A percentile compares a stretch with the other conserved stretches of the same genome.
Conservation (phyloP, 2,113 vertebrate species). For the Eurystomus gularis region DNA sequence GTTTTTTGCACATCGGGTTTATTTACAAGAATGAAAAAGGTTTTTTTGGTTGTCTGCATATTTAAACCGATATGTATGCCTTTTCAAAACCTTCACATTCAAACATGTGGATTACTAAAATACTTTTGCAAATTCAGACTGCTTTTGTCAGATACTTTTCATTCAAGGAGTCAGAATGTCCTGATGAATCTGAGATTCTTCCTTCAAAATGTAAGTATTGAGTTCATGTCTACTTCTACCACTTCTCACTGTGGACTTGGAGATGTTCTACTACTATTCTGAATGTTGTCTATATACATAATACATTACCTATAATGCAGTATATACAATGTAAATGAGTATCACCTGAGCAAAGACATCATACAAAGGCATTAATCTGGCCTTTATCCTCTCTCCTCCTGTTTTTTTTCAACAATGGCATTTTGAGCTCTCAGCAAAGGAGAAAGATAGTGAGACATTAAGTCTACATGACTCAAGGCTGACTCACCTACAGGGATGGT, state of each 20-base stretch:
- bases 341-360: background rate
- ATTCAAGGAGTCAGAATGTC: background rate
- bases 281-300: background rate
- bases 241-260: background rate
- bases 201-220: rapidly evolving
- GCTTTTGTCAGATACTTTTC: background rate
- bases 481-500: background rate
- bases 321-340: background rate
- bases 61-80: background rate
- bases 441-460: background rate
- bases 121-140: background rate
- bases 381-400: background rate
- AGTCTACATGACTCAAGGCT: background rate
- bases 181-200: background rate
- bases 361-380: background rate
- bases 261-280: background rate
- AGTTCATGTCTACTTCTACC: background rate
- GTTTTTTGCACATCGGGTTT: background rate
- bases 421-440: background rate
- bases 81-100: background rate
- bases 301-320: background rate
- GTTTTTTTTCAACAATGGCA: background rate
- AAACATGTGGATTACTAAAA: background rate
- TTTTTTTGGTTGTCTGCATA: background rate
- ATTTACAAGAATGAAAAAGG: background rate